Evolutionary conservation across 2,888 invertebrate genomes (phyloP), one percentile per base, ranked within the genome.

Genomic region (Ceriagrion tenellum): DNA sequence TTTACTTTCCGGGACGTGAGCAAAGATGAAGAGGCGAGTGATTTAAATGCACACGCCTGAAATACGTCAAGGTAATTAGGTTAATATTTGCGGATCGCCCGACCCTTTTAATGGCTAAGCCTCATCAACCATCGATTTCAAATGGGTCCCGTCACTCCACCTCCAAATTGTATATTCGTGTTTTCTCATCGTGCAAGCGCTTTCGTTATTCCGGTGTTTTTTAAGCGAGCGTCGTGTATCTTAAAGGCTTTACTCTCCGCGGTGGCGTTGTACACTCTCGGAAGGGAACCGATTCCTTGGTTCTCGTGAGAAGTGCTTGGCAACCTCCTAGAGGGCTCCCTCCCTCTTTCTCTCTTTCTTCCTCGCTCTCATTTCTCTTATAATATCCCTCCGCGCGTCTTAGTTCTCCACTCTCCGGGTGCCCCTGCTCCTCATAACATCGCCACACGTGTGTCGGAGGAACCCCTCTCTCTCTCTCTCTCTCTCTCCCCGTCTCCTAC

Each of bases 401-500:
- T 26, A 23, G 30, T 35, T 81, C 81, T 8, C 13, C 23, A 35
- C 63, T 23, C 59, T 63, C 26, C 3, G 13, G 40, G 8, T 3
- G 59, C 59, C 59, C 63, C 63, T 23, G 10, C 40, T 40, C 93
- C 40, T 55, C 93, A 93, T 47, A 81, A 63, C 59, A 47, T 74
- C 93, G 26, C 40, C 47, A 35, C 69, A 69, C 74, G 63, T 91
- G 59, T 91, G 89, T 55, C 89, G n/a, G 30, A 59, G 59, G 12
- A 8, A 8, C 16, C 16, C 63, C 91, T 35, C 59, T n/a, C n/a
- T n/a, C 8, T 47, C 47, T 8, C 47, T 47, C 47, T 47, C 47
- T 30, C 55, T 63, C 90, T 6, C 40, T 35, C 26, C 30, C 26
- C 18, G 30, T 47, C 47, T 23, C 35, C 8, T n/a, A 26, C 55